These are phyloP conservation scores for Orbicella faveolata DNA, from an alignment of 64 coral and sea anemone genomes.

Conservation along the genomic window DNA sequence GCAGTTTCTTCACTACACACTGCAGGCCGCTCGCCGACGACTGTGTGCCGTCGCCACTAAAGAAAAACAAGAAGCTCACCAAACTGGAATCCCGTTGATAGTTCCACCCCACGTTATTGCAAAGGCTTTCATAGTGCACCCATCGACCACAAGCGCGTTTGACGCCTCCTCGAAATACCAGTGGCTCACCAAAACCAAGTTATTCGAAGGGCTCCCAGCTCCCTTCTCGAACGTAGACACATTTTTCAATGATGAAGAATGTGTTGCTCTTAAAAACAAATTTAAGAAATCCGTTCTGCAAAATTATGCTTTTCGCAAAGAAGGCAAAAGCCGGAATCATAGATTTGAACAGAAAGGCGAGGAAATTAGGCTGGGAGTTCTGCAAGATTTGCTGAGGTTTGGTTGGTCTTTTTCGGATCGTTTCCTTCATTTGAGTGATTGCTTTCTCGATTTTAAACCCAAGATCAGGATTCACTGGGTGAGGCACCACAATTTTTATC, in stretches of 20 bases:
- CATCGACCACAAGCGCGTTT: conserved; percentile 57
- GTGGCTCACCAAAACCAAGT: conserved; percentile 78
- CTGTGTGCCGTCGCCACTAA: conserved; percentile 31
- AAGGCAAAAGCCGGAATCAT: conserved; percentile 41
- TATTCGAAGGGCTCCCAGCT: conserved; percentile 58
- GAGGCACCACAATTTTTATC: conserved; percentile 87
- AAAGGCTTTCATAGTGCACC: conserved; percentile 83
- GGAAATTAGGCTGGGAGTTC: conserved; percentile 57
- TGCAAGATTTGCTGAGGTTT: conserved; percentile 72
- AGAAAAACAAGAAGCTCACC: conserved; percentile 41
- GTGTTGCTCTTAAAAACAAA: conserved; percentile 20
- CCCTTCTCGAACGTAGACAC: conserved; percentile 6
- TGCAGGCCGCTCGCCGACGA: background rate
- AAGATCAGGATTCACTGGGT: conserved; percentile 77
- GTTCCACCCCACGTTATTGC: conserved; percentile 81
- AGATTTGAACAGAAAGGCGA: conserved; percentile 44
- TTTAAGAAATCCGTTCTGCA: conserved; percentile 53
- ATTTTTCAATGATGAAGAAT: conserved; percentile 43
- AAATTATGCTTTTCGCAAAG: conserved; percentile 78
- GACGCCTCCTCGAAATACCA: conserved; percentile 60
- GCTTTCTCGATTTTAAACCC: conserved; percentile 75
- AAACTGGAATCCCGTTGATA: conserved; percentile 84
- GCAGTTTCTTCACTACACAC: background rate
- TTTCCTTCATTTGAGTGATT: conserved; percentile 60
- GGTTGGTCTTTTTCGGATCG: conserved; percentile 59